Base-by-base conservation (phyloP, 1,140 invertebrate genomes). In the Akabosia matsudoensis region DNA sequence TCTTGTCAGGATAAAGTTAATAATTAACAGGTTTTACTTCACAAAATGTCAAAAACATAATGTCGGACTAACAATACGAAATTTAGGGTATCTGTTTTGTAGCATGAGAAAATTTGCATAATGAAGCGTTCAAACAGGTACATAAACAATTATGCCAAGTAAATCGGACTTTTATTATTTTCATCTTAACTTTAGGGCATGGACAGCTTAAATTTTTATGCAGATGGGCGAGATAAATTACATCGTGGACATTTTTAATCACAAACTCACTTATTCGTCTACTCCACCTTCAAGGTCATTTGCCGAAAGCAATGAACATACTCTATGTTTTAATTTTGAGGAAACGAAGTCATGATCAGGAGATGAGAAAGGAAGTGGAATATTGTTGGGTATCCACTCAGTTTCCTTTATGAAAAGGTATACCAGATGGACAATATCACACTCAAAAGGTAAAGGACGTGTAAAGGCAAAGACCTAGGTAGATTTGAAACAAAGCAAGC, bases 1-100 rank as follows among this genome's bases (percentile, higher is more conserved):
- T 45, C 37, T 10, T 56, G 54, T 56, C 54, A 56, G 22, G 54
- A 56, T 56, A 24, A 56, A 56, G 54, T 56, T 45, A 56, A 56
- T 56, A 56, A 56, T 56, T 56, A 56, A 56, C 54, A 56, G 54
- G 22, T 56, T 56, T 56, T 24, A 10, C 54, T 4, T 56, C 37
- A 45, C 18, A 45, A 45, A 45, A 45, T 45, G 37, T 45, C 37
- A 45, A 45, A 45, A 45, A 45, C 37, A 45, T 18, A 45, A 45
- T 45, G 18, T 45, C 37, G 18, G 37, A 45, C 37, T 45, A n/a
- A n/a, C 37, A 45, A 45, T 7, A 45, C 37, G 7, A 18, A 45
- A 45, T 45, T 45, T 10, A 45, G 7, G 37, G 18, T 10, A 45
- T 18, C n/a, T n/a, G n/a, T n/a, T n/a, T n/a, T n/a, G n/a, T n/a